phyloP scores from a whole-genome alignment of 2,888 invertebrate genomes.

The Venusia cambrica region DNA sequence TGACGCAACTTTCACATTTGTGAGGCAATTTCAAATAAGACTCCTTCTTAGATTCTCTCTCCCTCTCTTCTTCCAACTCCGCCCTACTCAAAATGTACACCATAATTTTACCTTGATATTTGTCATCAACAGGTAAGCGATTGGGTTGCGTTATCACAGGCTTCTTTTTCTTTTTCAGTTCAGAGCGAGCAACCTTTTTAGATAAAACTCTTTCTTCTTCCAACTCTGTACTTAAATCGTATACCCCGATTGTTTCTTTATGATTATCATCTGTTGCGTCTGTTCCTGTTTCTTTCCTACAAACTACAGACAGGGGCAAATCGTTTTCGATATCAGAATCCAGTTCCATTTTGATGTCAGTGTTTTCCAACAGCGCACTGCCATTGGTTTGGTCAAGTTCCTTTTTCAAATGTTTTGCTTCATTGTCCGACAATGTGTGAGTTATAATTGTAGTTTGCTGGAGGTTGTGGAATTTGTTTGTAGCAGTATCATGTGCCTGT shows the following conservation, averaged over 20 bases:
- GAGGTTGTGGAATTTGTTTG: slow-evolving; percentile 10
- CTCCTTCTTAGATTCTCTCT: slow-evolving; percentile 37
- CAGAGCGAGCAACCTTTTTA: no score
- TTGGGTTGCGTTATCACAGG: no score
- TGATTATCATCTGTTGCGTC: no score
- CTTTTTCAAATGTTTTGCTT: slow-evolving; percentile 5
- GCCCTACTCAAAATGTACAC: slow-evolving; percentile 40
- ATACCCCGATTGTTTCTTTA: no score
- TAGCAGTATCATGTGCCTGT: slow-evolving; percentile 10
- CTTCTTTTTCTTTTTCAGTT: slow-evolving; percentile 9
- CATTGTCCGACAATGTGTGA: slow-evolving; percentile 11
- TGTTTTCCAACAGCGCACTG: slow-evolving; percentile 14
- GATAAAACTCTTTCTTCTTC: no score
- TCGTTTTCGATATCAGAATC: slow-evolving; percentile 44
- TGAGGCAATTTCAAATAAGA: slow-evolving; percentile 53
- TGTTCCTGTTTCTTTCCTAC: slow-evolving; percentile 30
- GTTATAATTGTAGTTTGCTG: slow-evolving; percentile 13
- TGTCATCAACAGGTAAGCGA: slow-evolving; percentile 26
- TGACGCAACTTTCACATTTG: slow-evolving; percentile 57
- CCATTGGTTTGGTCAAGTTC: slow-evolving; percentile 7
- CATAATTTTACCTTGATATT: slow-evolving; percentile 51
- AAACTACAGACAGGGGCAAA: slow-evolving; percentile 36
- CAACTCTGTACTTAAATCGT: no score
- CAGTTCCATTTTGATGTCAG: slow-evolving; percentile 48
- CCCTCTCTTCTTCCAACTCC: slow-evolving; percentile 50